Conservation (phyloP, 2,797 vertebrate genomes). For the Furcifer pardalis region DNA sequence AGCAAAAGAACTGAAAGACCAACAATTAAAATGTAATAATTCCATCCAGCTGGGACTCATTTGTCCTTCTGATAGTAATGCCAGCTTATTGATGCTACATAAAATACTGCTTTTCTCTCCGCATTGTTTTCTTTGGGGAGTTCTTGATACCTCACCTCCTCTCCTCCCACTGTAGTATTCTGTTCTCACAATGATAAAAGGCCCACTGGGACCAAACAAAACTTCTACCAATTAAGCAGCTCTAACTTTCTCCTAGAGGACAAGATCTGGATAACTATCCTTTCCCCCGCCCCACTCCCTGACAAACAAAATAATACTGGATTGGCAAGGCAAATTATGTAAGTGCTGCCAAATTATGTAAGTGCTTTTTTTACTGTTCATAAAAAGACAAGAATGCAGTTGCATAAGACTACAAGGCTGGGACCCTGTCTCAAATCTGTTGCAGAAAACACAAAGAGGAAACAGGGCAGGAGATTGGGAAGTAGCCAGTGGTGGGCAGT, state of each 20-base stretch:
- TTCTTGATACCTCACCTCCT: not conserved
- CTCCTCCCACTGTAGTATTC: not conserved
- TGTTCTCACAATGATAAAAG: slow-evolving; percentile 9
- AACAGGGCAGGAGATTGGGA: not conserved
- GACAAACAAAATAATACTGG: slow-evolving; percentile 3
- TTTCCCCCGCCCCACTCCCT: not conserved
- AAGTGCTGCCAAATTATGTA: slow-evolving; percentile 22
- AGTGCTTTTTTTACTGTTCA: too few species aligned
- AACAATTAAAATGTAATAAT: slow-evolving; percentile 19
- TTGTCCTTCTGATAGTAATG: not conserved
- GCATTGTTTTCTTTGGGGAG: not conserved
- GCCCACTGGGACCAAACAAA: slow-evolving; percentile 21
- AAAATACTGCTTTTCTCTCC: slow-evolving; percentile 14
- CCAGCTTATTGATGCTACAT: not conserved
- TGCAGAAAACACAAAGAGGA: not conserved
- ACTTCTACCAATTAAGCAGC: slow-evolving; percentile 5
- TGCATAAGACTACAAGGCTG: not conserved
- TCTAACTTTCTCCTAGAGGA: slow-evolving; percentile 23
- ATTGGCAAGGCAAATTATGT: slow-evolving; percentile 11
- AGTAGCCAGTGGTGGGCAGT: too few species aligned
- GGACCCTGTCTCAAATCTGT: not conserved
- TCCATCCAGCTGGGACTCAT: not conserved
- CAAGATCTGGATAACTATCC: not conserved
- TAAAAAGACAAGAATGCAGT: not conserved
- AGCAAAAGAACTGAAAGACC: not conserved